Evolutionary conservation across 2,888 invertebrate genomes (phyloP).

Genomic region (Chelonus formosanus): DNA sequence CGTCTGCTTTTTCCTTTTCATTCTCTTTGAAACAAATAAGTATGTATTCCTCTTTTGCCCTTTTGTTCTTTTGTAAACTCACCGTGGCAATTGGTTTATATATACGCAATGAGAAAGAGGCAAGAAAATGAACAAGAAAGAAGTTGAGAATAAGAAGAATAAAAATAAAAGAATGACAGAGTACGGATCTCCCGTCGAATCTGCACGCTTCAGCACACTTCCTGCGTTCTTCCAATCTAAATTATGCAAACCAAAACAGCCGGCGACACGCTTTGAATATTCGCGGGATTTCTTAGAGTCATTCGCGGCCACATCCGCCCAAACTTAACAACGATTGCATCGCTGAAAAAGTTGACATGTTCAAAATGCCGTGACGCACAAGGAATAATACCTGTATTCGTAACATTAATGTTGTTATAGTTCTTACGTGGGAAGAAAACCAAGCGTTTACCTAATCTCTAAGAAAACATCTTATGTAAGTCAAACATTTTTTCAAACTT

Average conservation of each 20-base stretch:
- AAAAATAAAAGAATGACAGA: slow-evolving; percentile 11
- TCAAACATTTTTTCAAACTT: too few species aligned
- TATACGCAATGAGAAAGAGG: neutral
- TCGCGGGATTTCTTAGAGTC: slow-evolving; percentile 28
- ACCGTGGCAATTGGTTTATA: slow-evolving; percentile 10
- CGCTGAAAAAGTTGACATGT: slow-evolving; percentile 30
- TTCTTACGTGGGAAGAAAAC: slow-evolving; percentile 4
- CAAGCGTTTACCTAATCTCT: neutral
- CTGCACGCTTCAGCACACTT: slow-evolving; percentile 38
- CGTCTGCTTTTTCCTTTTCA: too few species aligned
- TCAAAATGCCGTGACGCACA: slow-evolving; percentile 25
- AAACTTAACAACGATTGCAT: slow-evolving; percentile 6
- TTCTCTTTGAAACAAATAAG: too few species aligned
- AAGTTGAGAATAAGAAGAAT: neutral
- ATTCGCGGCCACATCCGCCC: slow-evolving; percentile 18
- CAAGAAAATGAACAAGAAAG: neutral
- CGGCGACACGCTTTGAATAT: slow-evolving; percentile 42
- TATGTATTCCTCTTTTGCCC: too few species aligned
- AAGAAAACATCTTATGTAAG: too few species aligned
- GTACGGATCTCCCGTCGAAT: slow-evolving; percentile 25
- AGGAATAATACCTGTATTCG: slow-evolving; percentile 26
- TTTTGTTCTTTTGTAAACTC: too few species aligned
- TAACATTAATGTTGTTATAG: slow-evolving; percentile 13
- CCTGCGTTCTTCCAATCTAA: slow-evolving; percentile 38
- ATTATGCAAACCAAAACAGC: slow-evolving; percentile 43